Conservation (phyloP, 2,113 vertebrate genomes). For the Plecotus auritus region DNA sequence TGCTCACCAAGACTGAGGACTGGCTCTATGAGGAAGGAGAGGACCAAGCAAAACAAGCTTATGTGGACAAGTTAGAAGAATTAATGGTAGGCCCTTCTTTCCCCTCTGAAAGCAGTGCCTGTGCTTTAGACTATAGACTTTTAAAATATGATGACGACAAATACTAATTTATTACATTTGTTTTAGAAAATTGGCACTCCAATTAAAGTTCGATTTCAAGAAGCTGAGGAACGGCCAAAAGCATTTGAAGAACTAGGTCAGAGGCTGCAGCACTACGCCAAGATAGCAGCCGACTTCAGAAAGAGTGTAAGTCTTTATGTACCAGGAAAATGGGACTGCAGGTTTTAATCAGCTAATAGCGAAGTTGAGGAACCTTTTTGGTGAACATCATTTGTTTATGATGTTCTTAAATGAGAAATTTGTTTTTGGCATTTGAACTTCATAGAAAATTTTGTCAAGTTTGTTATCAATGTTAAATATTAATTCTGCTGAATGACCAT, state of each 20-base stretch:
- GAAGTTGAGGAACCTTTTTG: not conserved
- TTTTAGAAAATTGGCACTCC: slow-evolving; percentile 84
- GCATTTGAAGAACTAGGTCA: slow-evolving; percentile 80
- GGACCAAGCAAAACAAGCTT: slow-evolving; percentile 85
- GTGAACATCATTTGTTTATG: not conserved
- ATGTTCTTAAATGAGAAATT: not conserved
- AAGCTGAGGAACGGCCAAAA: slow-evolving; percentile 82
- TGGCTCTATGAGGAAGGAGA: slow-evolving; percentile 88
- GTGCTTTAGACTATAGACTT: not conserved
- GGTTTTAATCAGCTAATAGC: not conserved
- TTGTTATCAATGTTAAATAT: slow-evolving; percentile 32
- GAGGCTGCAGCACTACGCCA: slow-evolving; percentile 82
- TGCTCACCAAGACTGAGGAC: slow-evolving; percentile 83
- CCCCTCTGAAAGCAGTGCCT: not conserved
- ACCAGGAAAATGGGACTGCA: fast-evolving
- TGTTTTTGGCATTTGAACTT: not conserved
- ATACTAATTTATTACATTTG: not conserved
- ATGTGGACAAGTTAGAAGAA: slow-evolving; percentile 83
- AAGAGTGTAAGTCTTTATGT: slow-evolving; percentile 70
- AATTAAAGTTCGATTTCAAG: slow-evolving; percentile 82
- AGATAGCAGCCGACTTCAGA: slow-evolving; percentile 82
- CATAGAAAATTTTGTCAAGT: slow-evolving; percentile 2
- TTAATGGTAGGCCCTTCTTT: slow-evolving; percentile 78
- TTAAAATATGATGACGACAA: not conserved
- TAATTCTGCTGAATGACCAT: not conserved